Percentiles rank a stretch among this genome's conserved stretches.
phyloP scores from a whole-genome alignment of 1,140 invertebrate genomes.

The Leptopilina clavipes region DNA sequence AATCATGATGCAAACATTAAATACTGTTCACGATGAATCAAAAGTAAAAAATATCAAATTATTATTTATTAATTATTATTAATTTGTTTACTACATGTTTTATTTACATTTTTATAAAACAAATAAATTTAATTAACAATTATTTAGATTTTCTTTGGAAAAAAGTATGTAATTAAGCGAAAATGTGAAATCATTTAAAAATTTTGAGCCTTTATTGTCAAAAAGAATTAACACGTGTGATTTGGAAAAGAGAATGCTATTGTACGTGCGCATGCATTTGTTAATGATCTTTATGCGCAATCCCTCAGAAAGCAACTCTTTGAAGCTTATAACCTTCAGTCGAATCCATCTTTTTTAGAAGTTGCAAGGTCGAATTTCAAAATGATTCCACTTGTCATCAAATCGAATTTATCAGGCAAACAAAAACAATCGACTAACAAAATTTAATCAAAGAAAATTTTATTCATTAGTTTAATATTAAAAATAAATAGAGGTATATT shows the following conservation, averaged over 20 bases:
- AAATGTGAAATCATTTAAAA: neutral
- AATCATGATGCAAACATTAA: neutral
- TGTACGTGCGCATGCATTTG: neutral
- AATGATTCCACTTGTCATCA: neutral
- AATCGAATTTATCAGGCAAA: no score
- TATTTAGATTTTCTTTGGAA: neutral
- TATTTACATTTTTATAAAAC: no score
- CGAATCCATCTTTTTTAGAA: neutral
- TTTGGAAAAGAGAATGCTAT: neutral
- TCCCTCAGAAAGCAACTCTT: neutral
- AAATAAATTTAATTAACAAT: no score
- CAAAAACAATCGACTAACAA: no score
- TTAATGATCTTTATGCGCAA: conserved; percentile 17
- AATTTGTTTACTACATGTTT: no score
- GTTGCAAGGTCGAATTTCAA: neutral
- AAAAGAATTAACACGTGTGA: no score
- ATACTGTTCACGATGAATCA: neutral
- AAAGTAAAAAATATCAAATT: neutral
- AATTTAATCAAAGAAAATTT: no score
- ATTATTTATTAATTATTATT: no score
- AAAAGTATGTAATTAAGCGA: neutral
- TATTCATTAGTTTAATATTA: no score
- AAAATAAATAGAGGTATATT: no score
- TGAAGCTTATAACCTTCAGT: neutral
- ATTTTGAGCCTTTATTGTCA: neutral